Conservation (phyloP, 2,113 vertebrate species). For the Pycnonotus jocosus region DNA sequence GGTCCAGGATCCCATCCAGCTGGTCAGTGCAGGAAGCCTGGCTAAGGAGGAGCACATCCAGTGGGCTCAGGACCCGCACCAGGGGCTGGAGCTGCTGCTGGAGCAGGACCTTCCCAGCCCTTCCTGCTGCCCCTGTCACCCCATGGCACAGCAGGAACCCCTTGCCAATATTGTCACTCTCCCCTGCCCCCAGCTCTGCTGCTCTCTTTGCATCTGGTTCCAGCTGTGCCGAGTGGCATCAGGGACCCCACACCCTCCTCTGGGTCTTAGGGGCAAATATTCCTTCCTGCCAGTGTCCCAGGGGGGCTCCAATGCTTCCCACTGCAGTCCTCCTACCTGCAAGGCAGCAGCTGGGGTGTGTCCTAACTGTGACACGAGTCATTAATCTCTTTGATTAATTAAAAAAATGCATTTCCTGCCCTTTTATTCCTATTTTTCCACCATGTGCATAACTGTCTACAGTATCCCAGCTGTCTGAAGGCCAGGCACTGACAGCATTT, state of each 20-base stretch:
- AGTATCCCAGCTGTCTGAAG: background rate
- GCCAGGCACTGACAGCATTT: background rate
- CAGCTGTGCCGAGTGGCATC: background rate
- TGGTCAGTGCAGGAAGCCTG: background rate
- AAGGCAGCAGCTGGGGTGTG: background rate
- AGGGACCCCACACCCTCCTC: background rate
- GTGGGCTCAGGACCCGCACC: fast-evolving
- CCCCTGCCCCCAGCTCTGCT: background rate
- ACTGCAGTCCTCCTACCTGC: background rate
- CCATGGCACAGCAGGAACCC: background rate
- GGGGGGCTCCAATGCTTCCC: background rate
- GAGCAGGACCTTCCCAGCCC: background rate
- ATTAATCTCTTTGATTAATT: background rate
- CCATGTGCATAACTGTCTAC: background rate
- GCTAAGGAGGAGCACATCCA: background rate
- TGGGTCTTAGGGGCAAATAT: fast-evolving
- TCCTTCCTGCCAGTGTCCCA: background rate
- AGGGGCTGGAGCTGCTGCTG: background rate
- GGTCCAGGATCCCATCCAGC: background rate
- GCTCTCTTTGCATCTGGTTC: background rate
- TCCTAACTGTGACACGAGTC: fast-evolving
- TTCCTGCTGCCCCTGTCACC: background rate
- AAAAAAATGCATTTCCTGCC: background rate
- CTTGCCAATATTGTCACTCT: background rate
- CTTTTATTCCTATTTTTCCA: background rate